A percentile compares a stretch with the other conserved stretches of the same genome.
phyloP scores from a whole-genome alignment of 1,140 invertebrate species.

The Plectrocnemia conspersa region DNA sequence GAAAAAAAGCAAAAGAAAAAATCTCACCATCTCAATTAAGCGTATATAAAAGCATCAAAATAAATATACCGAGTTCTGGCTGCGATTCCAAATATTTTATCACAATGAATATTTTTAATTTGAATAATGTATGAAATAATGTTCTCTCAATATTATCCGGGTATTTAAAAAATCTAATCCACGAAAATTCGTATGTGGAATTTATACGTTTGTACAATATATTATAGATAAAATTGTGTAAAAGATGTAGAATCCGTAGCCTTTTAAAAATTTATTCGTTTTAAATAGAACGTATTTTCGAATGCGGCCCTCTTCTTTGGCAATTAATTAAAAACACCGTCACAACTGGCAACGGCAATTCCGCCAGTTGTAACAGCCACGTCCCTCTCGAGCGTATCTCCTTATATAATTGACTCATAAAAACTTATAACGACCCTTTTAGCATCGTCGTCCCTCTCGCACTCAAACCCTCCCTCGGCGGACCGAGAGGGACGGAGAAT shows the following conservation, averaged over 20 bases:
- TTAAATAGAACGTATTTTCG: not conserved
- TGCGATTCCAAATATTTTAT: no score
- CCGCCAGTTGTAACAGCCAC: slow-evolving; percentile 27
- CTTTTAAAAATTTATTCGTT: not conserved
- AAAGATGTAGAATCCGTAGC: not conserved
- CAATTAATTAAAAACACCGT: slow-evolving; percentile 36
- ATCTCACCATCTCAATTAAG: no score
- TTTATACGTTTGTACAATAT: not conserved
- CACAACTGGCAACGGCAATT: slow-evolving; percentile 29
- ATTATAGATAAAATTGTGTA: not conserved
- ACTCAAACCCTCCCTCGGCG: not conserved
- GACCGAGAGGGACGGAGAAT: slow-evolving; percentile 6
- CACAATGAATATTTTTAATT: no score
- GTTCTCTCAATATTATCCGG: no score
- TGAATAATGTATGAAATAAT: no score
- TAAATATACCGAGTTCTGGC: no score
- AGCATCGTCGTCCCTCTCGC: not conserved
- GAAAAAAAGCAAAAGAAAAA: no score
- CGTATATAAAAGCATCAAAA: no score
- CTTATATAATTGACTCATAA: slow-evolving; percentile 36
- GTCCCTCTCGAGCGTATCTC: slow-evolving; percentile 19
- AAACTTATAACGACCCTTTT: slow-evolving; percentile 31
- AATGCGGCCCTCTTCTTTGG: slow-evolving; percentile 19
- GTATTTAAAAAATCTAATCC: no score
- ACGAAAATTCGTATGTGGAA: not conserved